Evolutionary conservation across 2,113 vertebrate species (phyloP).

Genomic region (Naja naja): DNA sequence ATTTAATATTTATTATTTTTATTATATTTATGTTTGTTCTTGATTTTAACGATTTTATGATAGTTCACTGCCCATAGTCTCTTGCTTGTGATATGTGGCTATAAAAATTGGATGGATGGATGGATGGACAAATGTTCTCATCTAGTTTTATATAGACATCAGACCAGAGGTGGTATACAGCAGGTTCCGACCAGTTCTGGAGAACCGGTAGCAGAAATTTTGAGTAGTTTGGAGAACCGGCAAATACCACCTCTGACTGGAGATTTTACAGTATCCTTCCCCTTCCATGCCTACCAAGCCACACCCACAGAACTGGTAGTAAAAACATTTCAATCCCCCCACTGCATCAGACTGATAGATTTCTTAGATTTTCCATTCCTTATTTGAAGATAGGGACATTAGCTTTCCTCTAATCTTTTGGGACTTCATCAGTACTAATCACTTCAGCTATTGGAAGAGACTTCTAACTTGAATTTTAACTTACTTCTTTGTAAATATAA

Average conservation of each 20-base stretch:
- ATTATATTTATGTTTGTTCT: neutral
- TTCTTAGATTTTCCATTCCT: neutral
- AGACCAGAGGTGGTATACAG: no score
- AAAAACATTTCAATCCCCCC: no score
- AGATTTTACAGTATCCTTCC: no score
- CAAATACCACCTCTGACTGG: no score
- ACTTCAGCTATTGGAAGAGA: neutral
- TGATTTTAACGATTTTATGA: neutral
- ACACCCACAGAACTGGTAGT: no score
- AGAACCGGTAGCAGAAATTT: no score
- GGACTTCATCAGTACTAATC: neutral
- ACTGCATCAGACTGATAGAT: neutral
- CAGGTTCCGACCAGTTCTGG: no score
- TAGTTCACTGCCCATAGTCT: neutral
- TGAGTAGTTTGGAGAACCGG: no score
- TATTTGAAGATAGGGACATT: neutral
- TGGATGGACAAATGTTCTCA: neutral
- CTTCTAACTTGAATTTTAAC: neutral
- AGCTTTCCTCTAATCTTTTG: neutral
- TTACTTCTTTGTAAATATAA: neutral
- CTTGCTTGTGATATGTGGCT: neutral
- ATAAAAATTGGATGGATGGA: neutral
- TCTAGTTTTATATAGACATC: neutral
- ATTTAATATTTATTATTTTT: neutral
- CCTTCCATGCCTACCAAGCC: no score